Conservation (phyloP, 2,888 invertebrate genomes). For the Ceriagrion tenellum region DNA sequence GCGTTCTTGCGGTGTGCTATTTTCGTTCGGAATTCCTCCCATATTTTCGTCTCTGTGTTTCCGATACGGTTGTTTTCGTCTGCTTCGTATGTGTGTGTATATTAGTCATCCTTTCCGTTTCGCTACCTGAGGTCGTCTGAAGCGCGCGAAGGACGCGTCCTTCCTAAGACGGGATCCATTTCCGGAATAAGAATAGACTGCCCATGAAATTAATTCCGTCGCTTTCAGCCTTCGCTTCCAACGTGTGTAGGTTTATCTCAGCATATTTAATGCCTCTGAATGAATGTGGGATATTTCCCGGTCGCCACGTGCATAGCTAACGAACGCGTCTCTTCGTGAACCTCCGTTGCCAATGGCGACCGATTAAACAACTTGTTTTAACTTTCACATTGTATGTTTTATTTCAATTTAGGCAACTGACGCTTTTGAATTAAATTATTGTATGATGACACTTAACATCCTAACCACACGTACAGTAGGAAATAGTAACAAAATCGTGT, state of each 20-base stretch:
- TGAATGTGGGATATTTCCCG: too few species aligned
- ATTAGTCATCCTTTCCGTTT: background rate
- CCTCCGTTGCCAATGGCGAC: too few species aligned
- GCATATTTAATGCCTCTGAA: background rate
- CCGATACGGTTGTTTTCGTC: background rate
- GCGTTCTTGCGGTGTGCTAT: background rate
- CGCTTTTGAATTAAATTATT: too few species aligned
- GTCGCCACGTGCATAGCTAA: too few species aligned
- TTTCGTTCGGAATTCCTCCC: background rate
- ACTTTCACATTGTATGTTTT: too few species aligned
- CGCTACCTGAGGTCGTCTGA: background rate
- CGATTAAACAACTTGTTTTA: too few species aligned
- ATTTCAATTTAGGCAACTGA: too few species aligned
- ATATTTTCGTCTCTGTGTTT: background rate
- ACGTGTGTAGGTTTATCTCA: background rate
- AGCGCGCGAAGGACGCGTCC: background rate
- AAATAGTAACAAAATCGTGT: too few species aligned
- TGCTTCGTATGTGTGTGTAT: background rate
- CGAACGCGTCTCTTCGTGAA: too few species aligned
- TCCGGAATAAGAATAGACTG: background rate
- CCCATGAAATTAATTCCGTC: background rate
- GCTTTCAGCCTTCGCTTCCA: background rate
- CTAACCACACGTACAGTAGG: too few species aligned
- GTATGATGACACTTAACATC: too few species aligned
- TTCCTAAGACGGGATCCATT: background rate